Evolutionary conservation across 1,140 invertebrate species (phyloP).

Genomic region (Coboldia fuscipes): DNA sequence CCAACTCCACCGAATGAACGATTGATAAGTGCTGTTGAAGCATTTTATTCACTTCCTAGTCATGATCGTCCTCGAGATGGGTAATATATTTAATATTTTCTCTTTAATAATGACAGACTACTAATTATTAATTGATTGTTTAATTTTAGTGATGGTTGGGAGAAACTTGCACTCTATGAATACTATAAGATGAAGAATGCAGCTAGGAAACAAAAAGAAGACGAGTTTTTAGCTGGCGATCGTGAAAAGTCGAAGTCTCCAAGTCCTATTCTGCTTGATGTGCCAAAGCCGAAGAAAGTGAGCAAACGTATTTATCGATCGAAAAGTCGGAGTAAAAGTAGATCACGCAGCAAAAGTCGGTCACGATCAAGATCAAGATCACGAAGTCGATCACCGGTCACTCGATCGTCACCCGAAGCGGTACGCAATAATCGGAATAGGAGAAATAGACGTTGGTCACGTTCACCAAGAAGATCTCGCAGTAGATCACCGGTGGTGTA

Average conservation of each 20-base stretch:
- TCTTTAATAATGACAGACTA: background rate
- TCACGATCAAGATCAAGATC: slow-evolving; percentile 34
- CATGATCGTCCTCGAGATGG: slow-evolving; percentile 86
- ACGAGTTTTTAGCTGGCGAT: slow-evolving; percentile 47
- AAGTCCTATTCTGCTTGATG: slow-evolving; percentile 53
- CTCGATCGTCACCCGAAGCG: slow-evolving; percentile 4
- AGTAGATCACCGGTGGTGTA: background rate
- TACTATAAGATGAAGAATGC: slow-evolving; percentile 92
- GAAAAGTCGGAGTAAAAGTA: slow-evolving; percentile 29
- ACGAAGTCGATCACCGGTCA: slow-evolving; percentile 12
- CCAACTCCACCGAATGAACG: slow-evolving; percentile 84
- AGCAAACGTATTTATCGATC: slow-evolving; percentile 21
- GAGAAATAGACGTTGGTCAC: slow-evolving; percentile 12
- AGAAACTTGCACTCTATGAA: slow-evolving; percentile 89
- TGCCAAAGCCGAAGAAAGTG: slow-evolving; percentile 28
- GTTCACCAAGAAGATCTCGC: slow-evolving; percentile 11
- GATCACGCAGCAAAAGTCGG: no score
- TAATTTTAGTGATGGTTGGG: slow-evolving; percentile 80
- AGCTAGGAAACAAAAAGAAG: slow-evolving; percentile 73
- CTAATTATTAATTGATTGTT: background rate
- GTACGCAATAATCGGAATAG: slow-evolving; percentile 7
- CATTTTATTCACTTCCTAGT: slow-evolving; percentile 81
- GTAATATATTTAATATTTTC: slow-evolving; percentile 26
- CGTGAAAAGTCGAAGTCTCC: slow-evolving; percentile 50
- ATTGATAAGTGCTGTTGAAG: slow-evolving; percentile 77